Evolutionary conservation across 2,888 invertebrate species (phyloP).

Genomic region (Troides oblongomaculatus): DNA sequence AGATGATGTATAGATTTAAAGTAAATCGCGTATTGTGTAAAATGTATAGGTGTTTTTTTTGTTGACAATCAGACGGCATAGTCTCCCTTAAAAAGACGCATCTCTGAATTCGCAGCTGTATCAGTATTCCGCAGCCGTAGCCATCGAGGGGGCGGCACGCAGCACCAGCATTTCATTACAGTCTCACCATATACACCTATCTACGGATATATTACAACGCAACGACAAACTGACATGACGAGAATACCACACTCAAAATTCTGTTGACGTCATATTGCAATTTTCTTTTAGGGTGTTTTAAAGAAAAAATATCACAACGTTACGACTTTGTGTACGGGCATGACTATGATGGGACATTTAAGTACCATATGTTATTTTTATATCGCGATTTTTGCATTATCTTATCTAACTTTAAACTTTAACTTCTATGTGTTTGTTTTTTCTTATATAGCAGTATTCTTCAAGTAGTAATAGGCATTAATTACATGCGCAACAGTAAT

Average conservation of each 20-base stretch:
- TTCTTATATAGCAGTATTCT: too few species aligned
- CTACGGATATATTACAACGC: constrained; percentile 33
- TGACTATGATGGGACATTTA: neutral
- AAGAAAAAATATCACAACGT: neutral
- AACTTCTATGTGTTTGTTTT: too few species aligned
- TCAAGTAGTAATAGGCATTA: too few species aligned
- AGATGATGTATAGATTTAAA: neutral
- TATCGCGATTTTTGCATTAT: neutral
- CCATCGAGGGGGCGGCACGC: constrained; percentile 46
- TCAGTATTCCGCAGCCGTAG: constrained; percentile 67
- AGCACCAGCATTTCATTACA: constrained; percentile 71
- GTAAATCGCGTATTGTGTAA: constrained; percentile 25
- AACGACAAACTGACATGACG: constrained; percentile 21
- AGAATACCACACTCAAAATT: constrained; percentile 16
- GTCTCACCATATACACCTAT: constrained; percentile 45
- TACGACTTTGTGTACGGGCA: neutral
- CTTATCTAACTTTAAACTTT: too few species aligned
- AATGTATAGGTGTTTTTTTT: constrained; percentile 37
- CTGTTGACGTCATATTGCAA: constrained; percentile 15
- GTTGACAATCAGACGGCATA: constrained; percentile 40
- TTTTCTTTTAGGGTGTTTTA: neutral
- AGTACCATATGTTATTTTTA: neutral
- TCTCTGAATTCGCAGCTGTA: constrained; percentile 43
- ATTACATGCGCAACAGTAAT: too few species aligned
- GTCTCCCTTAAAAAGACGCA: constrained; percentile 37